Base-by-base conservation (phyloP, 1,140 invertebrate genomes). In the Plodia interpunctella region DNA sequence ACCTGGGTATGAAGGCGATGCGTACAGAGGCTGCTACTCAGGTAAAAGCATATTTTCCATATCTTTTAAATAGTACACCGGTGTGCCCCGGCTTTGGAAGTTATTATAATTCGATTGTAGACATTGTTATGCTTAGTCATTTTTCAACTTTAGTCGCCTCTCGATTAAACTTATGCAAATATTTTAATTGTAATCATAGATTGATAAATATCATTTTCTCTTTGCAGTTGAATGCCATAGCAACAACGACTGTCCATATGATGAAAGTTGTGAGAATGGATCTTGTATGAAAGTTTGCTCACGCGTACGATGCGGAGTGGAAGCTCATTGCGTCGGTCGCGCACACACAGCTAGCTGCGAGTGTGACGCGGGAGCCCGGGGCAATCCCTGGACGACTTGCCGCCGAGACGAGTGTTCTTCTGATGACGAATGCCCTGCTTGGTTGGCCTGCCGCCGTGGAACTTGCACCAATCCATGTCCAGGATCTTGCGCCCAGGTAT, bases 1-100 rank as follows among this genome's bases (percentile, higher is more conserved):
- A 63, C 94, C 95, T 68, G 95, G 94, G 8, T 96, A 93, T 70
- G 95, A 95, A 71, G 97, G 97, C 79, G 96, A 97, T 83, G 95
- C 96, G 17, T 93, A 96, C 66, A 92, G 92, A 51, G 92, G 93
- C 67, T 97, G 96, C 78, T 92, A 93, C 68, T 92, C 94, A 87
- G 93, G 94, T 95, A 91, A 76, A 5, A 51, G 20, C 20, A 25
- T 21, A 5, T n/a, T 53, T 53, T 5, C n/a, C 13, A 0, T 25
- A 18, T 53, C 6, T 28, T 53, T 51, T 51, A 20, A 32, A 32
- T 32, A 5, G 21, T n/a, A n/a, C n/a, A n/a, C n/a, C n/a, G 21
- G 21, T 25, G 2, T 6, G 21, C 21, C 21, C 21, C 21, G 6
- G 21, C 21, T 25, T n/a, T n/a, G n/a, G n/a, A n/a, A n/a, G n/a